Evolutionary conservation across 1,140 invertebrate species (phyloP).

Genomic region (Trissolcus basalis): DNA sequence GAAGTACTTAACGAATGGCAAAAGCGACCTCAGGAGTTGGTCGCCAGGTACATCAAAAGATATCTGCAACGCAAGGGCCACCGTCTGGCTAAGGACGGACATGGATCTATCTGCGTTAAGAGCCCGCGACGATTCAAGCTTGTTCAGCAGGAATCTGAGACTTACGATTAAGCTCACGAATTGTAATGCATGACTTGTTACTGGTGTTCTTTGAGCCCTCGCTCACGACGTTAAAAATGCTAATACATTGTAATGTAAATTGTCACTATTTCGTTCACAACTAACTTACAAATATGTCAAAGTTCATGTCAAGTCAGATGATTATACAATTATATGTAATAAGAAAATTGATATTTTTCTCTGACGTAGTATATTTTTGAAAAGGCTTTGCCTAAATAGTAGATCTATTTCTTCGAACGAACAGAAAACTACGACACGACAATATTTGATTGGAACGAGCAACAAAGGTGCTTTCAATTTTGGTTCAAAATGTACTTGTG

Average conservation of each 20-base stretch:
- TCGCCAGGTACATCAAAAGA: constrained; percentile 91
- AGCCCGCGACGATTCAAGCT: constrained; percentile 90
- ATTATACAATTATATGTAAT: constrained; percentile 24
- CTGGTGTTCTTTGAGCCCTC: constrained; percentile 34
- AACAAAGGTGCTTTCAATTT: background rate
- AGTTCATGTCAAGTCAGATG: constrained; percentile 37
- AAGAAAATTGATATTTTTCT: constrained; percentile 54
- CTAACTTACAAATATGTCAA: constrained; percentile 34
- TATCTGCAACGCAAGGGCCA: constrained; percentile 85
- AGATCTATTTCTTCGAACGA: constrained; percentile 12
- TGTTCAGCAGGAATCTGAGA: constrained; percentile 92
- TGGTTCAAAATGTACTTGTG: no score
- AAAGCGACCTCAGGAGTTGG: constrained; percentile 90
- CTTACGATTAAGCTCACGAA: constrained; percentile 83
- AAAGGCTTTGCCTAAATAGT: constrained; percentile 33
- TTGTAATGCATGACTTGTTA: constrained; percentile 5
- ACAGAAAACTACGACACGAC: background rate
- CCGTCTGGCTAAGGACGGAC: constrained; percentile 81
- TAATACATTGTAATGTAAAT: constrained; percentile 41
- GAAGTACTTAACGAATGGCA: constrained; percentile 96
- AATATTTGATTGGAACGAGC: background rate
- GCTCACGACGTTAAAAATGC: constrained; percentile 28
- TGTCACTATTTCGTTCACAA: constrained; percentile 41
- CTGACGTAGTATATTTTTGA: constrained; percentile 45
- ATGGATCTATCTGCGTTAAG: constrained; percentile 87